Evolutionary conservation across 2,888 invertebrate genomes (phyloP).

Genomic region (Aricia artaxerxes): DNA sequence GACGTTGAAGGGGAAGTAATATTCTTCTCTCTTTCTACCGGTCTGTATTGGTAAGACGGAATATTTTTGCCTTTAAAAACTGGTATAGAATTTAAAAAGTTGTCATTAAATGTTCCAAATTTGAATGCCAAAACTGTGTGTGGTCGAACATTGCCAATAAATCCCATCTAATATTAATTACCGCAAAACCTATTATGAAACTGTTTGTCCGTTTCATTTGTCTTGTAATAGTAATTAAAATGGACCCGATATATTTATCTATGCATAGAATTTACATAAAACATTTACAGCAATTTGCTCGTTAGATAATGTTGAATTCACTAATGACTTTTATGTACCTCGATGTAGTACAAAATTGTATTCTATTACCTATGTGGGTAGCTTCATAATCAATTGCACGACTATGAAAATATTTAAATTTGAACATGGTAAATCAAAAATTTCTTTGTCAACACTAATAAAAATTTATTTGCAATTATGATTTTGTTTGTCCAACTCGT

Average conservation of each 20-base stretch:
- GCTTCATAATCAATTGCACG: neutral
- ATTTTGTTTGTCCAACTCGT: constrained; percentile 1
- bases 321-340: constrained; percentile 32
- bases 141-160: constrained; percentile 40
- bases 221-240: constrained; percentile 60
- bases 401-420: neutral
- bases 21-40: too few relatives aligned
- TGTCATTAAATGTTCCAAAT: neutral
- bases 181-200: constrained; percentile 49
- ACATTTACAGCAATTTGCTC: constrained; percentile 33
- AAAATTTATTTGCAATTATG: constrained; percentile 19
- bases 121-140: constrained; percentile 19
- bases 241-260: constrained; percentile 55
- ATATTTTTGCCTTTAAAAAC: too few relatives aligned
- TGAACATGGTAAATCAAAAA: constrained; percentile 25
- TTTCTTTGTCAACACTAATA: constrained; percentile 17
- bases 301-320: constrained; percentile 33
- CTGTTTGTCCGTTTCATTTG: constrained; percentile 51
- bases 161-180: constrained; percentile 39
- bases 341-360: neutral
- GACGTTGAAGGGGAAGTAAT: too few relatives aligned
- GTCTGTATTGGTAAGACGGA: too few relatives aligned
- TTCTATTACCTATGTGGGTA: neutral
- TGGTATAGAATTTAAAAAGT: too few relatives aligned
- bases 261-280: constrained; percentile 34